phyloP scores from a whole-genome alignment of 2,888 invertebrate species.

The Heteromyza rotundicornis region DNA sequence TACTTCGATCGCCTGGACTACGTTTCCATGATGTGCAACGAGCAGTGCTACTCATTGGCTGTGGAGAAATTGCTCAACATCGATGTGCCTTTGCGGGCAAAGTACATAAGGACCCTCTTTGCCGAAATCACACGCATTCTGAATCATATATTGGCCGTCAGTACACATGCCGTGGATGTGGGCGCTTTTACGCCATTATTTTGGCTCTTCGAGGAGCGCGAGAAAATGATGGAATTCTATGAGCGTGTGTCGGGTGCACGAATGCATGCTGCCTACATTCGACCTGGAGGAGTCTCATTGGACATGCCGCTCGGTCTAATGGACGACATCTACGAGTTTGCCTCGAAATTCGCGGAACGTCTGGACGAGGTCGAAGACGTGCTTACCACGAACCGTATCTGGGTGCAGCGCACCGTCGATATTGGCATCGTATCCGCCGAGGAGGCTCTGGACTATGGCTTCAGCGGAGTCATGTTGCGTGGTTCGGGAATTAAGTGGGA shows the following conservation, averaged over 20 bases:
- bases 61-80: constrained; percentile 96
- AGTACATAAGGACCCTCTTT: constrained; percentile 93
- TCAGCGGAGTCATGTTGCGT: constrained; percentile 97
- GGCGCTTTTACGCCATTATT: constrained; percentile 99
- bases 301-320: constrained; percentile 95
- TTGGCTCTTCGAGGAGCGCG: constrained; percentile 98
- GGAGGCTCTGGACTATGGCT: constrained; percentile 94
- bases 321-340: constrained; percentile 97
- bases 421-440: constrained; percentile 90
- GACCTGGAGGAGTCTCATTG: constrained; percentile 91
- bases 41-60: constrained; percentile 94
- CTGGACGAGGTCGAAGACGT: constrained; percentile 97
- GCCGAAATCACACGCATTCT: constrained; percentile 94
- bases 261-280: constrained; percentile 98
- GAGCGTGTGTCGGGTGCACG: constrained; percentile 97
- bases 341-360: constrained; percentile 83
- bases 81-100: constrained; percentile 90
- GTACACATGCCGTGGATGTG: constrained; percentile 94
- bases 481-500: constrained; percentile 99
- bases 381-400: constrained; percentile 89
- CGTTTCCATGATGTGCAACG: constrained; percentile 99
- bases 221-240: constrained; percentile 99
- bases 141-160: constrained; percentile 97
- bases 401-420: constrained; percentile 89
- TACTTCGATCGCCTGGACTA: constrained; percentile 98